A percentile compares a stretch with the other conserved stretches of the same genome.
These are phyloP conservation scores for Anguilla rostrata DNA, from an alignment of 2,113 vertebrate genomes.

Conservation along the genomic window DNA sequence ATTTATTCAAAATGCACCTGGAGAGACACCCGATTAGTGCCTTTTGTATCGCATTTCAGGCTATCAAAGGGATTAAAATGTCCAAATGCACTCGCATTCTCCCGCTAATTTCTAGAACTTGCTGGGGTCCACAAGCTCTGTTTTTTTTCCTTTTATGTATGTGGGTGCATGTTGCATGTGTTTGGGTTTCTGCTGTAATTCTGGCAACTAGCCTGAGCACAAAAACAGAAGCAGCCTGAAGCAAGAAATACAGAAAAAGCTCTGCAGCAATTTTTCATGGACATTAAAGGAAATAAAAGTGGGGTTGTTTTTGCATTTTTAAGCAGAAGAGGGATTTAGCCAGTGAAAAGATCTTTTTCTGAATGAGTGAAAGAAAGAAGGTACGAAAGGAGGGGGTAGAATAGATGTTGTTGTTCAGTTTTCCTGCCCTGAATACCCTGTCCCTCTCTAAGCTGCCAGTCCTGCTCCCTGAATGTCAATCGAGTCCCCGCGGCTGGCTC, in stretches of 20 bases:
- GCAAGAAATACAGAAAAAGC: neutral
- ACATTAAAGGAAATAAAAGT: slow-evolving; percentile 43
- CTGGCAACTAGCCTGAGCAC: neutral
- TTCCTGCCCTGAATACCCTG: slow-evolving; percentile 15
- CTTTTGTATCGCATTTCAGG: neutral
- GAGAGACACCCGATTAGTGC: neutral
- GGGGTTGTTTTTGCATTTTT: slow-evolving; percentile 41
- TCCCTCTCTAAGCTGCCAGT: neutral
- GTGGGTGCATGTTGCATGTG: neutral
- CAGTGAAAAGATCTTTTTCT: slow-evolving; percentile 24
- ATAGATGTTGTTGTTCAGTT: slow-evolving; percentile 32
- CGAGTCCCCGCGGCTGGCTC: neutral
- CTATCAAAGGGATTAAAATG: neutral
- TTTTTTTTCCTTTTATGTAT: neutral
- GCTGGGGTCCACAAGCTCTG: neutral
- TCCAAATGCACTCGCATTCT: neutral
- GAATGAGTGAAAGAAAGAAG: slow-evolving; percentile 30
- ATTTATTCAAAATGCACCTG: neutral
- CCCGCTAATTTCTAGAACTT: neutral
- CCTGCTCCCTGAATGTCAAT: slow-evolving; percentile 26
- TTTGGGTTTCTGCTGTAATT: neutral
- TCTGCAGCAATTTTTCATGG: slow-evolving; percentile 22
- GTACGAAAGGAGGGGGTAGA: slow-evolving; percentile 21
- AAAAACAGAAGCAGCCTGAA: neutral
- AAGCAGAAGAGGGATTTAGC: slow-evolving; percentile 40